phyloP scores from a whole-genome alignment of 2,113 vertebrate genomes.

The Xenopus tropicalis region DNA sequence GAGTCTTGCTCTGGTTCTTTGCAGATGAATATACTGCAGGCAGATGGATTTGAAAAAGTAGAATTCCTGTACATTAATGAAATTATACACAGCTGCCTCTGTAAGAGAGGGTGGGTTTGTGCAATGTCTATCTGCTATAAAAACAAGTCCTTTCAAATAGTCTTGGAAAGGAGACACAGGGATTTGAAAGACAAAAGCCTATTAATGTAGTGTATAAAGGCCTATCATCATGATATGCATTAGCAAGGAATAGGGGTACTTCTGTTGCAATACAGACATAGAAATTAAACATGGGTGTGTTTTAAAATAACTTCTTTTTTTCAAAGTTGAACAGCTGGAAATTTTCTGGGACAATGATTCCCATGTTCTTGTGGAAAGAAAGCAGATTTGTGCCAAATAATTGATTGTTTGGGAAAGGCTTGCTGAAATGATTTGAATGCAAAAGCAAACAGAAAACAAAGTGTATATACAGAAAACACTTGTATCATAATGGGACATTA shows the following conservation, averaged over 20 bases:
- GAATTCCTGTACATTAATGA: neutral
- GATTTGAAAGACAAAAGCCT: slow-evolving; percentile 33
- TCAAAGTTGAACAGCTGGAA: slow-evolving; percentile 4
- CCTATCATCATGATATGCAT: slow-evolving; percentile 13
- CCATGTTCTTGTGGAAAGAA: slow-evolving; percentile 19
- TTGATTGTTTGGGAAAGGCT: slow-evolving; percentile 4
- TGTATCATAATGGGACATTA: no score
- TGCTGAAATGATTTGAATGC: slow-evolving; percentile 7
- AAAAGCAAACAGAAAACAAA: slow-evolving; percentile 22
- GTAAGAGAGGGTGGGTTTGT: neutral
- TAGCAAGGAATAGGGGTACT: slow-evolving; percentile 14
- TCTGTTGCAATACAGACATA: neutral
- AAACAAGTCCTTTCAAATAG: slow-evolving; percentile 31
- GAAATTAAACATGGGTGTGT: no score
- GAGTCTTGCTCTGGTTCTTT: no score
- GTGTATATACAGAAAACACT: neutral
- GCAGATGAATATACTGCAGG: no score
- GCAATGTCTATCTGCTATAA: slow-evolving; percentile 10
- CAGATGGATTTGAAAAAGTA: no score
- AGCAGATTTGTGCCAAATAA: slow-evolving; percentile 30
- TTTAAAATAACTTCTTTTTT: slow-evolving; percentile 21
- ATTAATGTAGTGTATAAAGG: slow-evolving; percentile 29
- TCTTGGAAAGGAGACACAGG: slow-evolving; percentile 18
- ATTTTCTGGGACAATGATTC: slow-evolving; percentile 23
- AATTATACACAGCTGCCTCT: slow-evolving; percentile 23